Conservation (phyloP, 2,888 invertebrate genomes). For the Heliconius ethilla region DNA sequence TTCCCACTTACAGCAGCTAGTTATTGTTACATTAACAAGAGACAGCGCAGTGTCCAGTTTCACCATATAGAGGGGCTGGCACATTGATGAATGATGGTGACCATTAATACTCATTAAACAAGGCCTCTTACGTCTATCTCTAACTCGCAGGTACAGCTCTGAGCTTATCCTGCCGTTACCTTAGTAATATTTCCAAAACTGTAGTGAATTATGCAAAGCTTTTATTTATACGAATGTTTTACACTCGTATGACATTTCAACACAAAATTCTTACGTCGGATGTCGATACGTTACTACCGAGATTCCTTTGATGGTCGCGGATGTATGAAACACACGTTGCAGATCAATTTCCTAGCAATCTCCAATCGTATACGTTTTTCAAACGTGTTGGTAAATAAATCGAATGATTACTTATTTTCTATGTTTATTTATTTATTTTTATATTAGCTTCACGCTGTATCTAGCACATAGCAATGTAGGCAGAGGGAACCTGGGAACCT, state of each 20-base stretch:
- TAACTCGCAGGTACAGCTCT: no score
- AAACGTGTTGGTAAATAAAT: not conserved
- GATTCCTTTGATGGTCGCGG: conserved; percentile 19
- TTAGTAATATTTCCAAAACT: not conserved
- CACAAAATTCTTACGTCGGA: not conserved
- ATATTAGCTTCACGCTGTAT: not conserved
- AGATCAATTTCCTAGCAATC: conserved; percentile 15
- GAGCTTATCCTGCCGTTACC: no score
- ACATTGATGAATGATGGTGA: no score
- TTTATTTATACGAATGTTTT: not conserved
- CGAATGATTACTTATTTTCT: not conserved
- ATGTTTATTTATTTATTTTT: not conserved
- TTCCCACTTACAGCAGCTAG: no score
- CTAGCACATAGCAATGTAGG: not conserved
- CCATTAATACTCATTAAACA: no score
- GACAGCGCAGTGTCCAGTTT: no score
- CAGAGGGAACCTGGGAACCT: not conserved
- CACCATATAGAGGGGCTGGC: no score
- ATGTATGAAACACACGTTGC: conserved; percentile 11
- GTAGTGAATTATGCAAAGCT: not conserved
- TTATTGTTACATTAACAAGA: no score
- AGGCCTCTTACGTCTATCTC: no score
- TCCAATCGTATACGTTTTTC: not conserved
- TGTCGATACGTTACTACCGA: conserved; percentile 5
- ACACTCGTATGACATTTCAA: not conserved